A percentile compares a stretch with the other conserved stretches of the same genome.
phyloP scores from a whole-genome alignment of 2,113 vertebrate genomes.

The Ameiurus melas region DNA sequence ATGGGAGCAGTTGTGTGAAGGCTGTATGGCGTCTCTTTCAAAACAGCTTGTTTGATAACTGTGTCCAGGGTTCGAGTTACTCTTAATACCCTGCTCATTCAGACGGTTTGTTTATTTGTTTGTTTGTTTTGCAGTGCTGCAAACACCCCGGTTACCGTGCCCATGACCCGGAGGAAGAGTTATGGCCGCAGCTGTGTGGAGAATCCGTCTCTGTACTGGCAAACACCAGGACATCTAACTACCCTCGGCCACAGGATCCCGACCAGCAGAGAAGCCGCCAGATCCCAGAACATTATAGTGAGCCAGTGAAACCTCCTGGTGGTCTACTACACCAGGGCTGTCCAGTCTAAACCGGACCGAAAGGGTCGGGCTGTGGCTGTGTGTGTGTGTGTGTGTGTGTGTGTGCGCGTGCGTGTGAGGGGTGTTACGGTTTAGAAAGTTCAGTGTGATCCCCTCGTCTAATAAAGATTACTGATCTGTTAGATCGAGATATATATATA shows the following conservation, averaged over 20 bases:
- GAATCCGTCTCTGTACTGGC: constrained; percentile 48
- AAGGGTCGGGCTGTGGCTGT: too few species aligned
- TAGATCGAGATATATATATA: too few species aligned
- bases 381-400: too few species aligned
- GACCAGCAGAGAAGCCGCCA: constrained; percentile 49
- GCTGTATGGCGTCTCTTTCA: neutral
- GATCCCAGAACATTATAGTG: constrained; percentile 49
- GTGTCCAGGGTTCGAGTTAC: neutral
- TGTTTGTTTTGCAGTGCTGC: constrained; percentile 29
- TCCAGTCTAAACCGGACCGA: too few species aligned
- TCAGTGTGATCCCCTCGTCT: too few species aligned
- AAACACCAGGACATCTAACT: constrained; percentile 51
- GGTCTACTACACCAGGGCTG: neutral
- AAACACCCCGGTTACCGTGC: constrained; percentile 37
- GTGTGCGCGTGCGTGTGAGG: too few species aligned
- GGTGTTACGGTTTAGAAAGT: too few species aligned
- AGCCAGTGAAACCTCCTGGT: neutral
- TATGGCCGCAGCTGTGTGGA: constrained; percentile 54
- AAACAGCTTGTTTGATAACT: too few species aligned
- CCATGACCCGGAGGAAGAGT: constrained; percentile 46
- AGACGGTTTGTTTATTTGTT: too few species aligned
- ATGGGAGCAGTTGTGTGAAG: neutral
- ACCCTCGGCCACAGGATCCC: constrained; percentile 35
- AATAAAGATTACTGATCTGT: too few species aligned
- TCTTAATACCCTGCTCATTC: neutral